Evolutionary conservation across 2,797 vertebrate genomes (phyloP), one percentile per base, ranked within the genome.

Genomic region (Enteromius mattozi): DNA sequence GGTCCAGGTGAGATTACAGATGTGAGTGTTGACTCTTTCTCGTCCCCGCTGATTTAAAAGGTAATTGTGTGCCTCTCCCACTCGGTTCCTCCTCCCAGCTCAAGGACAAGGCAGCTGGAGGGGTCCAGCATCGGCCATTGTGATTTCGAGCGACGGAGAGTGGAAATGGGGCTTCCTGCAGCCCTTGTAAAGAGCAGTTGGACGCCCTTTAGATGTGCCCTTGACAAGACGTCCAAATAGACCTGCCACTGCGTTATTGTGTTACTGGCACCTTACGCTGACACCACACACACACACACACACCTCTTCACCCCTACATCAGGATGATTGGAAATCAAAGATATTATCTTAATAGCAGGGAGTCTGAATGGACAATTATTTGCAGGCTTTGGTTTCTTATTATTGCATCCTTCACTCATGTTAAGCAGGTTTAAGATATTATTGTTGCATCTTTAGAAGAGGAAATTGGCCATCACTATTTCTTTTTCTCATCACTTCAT

Each of bases 211-310:
- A 85, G 91, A 87, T 90, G 88, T 90, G 89, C 88, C 90, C 92
- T 92, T 92, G 91, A 91, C 91, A 90, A 92, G 89, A 88, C 90
- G 92, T 92, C 89, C 91, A 93, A 92, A 92, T 89, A 88, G 78
- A 88, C 91, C 87, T 93, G 92, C 92, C 91, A 91, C 93, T 93
- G 92, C 59, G 93, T 92, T 92, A 93, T 94, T 95, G 91, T 92
- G 91, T 93, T 91, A 90, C 88, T 88, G 89, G 90, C 72, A 89
- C 66, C 63, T 82, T 59, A 51, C 49, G 16, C 66, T 54, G 56
- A 24, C 80, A 13, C 24, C 61, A 63, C 69, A 70, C 66, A 78
- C 83, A 40, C 68, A 84, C 80, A 83, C 76, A 72, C 42, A 65
- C 69, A 45, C 8, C 6, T 54, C 49, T n/a, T 69, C 66, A 49